Conservation (phyloP, 2,888 invertebrate species). For the Tigriopus californicus region DNA sequence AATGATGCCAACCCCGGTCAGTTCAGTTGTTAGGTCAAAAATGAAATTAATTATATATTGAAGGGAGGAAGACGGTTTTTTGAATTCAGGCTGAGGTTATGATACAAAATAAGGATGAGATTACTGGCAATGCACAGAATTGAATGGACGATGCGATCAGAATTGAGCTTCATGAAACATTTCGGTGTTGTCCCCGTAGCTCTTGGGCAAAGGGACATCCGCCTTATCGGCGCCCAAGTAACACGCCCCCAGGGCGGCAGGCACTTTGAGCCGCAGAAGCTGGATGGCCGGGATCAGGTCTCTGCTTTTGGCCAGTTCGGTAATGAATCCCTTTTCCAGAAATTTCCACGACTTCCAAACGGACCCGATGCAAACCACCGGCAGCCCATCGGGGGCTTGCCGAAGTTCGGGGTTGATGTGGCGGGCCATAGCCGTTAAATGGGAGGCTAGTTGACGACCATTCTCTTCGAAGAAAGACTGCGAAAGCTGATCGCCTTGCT, state of each 20-base stretch:
- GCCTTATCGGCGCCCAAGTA: slow-evolving; percentile 58
- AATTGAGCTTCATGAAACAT: neutral
- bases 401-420: slow-evolving; percentile 33
- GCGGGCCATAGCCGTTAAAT: slow-evolving; percentile 42
- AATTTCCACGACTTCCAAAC: slow-evolving; percentile 85
- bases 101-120: too few species aligned
- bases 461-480: slow-evolving; percentile 47
- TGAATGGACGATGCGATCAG: too few species aligned
- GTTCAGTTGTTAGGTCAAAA: too few species aligned
- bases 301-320: slow-evolving; percentile 29
- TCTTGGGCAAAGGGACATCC: slow-evolving; percentile 42
- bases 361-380: slow-evolving; percentile 64
- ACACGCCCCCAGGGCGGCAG: slow-evolving; percentile 66
- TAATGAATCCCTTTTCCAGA: slow-evolving; percentile 47
- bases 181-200: slow-evolving; percentile 31
- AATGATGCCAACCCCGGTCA: too few species aligned
- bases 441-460: slow-evolving; percentile 43
- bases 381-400: neutral
- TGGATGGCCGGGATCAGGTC: slow-evolving; percentile 35
- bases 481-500: slow-evolving; percentile 51
- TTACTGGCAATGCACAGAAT: too few species aligned
- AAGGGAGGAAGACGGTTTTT: too few species aligned
- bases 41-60: too few species aligned
- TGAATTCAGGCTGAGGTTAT: too few species aligned
- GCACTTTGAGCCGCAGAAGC: slow-evolving; percentile 47